phyloP scores from a whole-genome alignment of 2,888 invertebrate species.

The Tipula helvola region DNA sequence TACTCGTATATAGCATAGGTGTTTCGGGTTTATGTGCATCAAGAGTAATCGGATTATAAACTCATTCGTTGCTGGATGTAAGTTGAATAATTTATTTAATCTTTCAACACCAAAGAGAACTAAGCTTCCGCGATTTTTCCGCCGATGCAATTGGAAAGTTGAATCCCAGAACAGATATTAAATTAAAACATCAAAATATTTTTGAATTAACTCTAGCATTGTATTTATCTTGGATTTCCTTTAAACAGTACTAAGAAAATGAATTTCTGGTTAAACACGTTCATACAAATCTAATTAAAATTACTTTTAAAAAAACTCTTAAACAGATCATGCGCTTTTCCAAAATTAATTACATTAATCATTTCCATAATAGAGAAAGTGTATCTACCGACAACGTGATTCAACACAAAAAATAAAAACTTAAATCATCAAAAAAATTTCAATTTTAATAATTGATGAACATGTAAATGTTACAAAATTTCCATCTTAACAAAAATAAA shows the following conservation, averaged over 20 bases:
- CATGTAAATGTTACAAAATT: neutral
- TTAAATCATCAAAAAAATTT: neutral
- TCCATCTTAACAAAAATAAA: neutral
- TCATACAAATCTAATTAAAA: neutral
- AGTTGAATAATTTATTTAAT: too few relatives aligned
- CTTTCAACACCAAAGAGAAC: too few relatives aligned
- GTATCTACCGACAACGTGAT: neutral
- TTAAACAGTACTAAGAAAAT: neutral
- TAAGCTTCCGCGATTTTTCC: too few relatives aligned
- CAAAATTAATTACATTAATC: neutral
- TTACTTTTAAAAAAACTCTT: neutral
- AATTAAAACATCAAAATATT: too few relatives aligned
- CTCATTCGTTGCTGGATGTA: too few relatives aligned
- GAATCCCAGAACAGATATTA: too few relatives aligned
- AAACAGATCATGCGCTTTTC: neutral
- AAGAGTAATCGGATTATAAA: too few relatives aligned
- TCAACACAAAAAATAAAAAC: neutral
- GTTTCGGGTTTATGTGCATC: too few relatives aligned
- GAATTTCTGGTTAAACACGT: neutral
- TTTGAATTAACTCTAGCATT: too few relatives aligned
- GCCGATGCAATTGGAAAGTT: too few relatives aligned
- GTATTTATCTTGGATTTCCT: too few relatives aligned
- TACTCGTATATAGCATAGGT: too few relatives aligned
- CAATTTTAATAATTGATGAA: neutral
- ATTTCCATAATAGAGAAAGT: neutral